Evolutionary conservation across 2,113 vertebrate genomes (phyloP).

Genomic region (Hippocampus guttulatus): DNA sequence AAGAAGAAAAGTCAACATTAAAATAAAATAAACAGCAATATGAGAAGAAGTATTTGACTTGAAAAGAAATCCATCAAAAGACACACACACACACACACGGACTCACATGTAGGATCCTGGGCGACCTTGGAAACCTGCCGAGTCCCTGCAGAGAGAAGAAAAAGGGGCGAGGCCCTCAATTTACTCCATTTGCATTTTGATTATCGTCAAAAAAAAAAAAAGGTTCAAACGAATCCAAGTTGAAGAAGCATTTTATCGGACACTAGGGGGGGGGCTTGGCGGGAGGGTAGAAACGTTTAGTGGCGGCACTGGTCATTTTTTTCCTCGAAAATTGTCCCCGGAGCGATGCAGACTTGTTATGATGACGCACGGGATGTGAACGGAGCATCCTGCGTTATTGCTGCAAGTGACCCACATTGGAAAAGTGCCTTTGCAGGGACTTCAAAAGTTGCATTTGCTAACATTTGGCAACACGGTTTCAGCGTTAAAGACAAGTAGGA

Average conservation of each 20-base stretch:
- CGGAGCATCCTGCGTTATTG: constrained; percentile 21
- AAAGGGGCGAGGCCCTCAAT: neutral
- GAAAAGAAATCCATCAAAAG: constrained; percentile 1
- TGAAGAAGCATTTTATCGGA: neutral
- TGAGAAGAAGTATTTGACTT: neutral
- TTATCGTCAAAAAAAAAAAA: neutral
- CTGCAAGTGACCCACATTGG: constrained; percentile 42
- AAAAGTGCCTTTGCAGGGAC: constrained; percentile 21
- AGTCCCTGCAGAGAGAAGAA: constrained; percentile 71
- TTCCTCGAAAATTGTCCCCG: constrained; percentile 23
- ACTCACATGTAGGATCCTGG: constrained; percentile 77
- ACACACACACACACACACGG: neutral
- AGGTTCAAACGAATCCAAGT: neutral
- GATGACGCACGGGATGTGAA: constrained; percentile 14
- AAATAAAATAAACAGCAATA: too few relatives aligned
- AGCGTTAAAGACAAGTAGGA: too few relatives aligned
- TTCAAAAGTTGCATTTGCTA: constrained; percentile 5
- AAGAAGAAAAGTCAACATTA: neutral
- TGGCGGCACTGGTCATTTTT: constrained; percentile 13
- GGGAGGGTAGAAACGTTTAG: constrained; percentile 1
- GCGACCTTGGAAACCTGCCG: constrained; percentile 77
- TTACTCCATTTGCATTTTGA: neutral
- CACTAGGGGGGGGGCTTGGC: neutral
- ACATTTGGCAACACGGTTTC: neutral
- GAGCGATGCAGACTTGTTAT: constrained; percentile 1